Evolutionary conservation across 1,140 invertebrate genomes (phyloP).

Genomic region (Zeugodacus cucurbitae): DNA sequence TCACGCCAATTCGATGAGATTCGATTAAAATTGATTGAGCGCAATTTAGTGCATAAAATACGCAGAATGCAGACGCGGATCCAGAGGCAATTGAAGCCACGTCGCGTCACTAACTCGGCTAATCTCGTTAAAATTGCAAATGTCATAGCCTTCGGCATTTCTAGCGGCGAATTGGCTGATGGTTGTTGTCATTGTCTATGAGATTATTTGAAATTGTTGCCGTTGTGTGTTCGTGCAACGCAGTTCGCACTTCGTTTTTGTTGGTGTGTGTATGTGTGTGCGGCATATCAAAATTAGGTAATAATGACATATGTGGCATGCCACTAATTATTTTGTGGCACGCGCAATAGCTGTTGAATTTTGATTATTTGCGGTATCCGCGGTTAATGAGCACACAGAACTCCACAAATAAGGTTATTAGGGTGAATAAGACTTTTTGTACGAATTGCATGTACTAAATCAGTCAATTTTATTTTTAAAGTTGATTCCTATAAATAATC

Average conservation of each 20-base stretch:
- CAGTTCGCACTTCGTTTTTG: too few relatives aligned
- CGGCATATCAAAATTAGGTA: neutral
- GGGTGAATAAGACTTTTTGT: too few relatives aligned
- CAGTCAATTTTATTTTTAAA: too few relatives aligned
- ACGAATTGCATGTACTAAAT: too few relatives aligned
- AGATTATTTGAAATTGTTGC: neutral
- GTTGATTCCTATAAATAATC: too few relatives aligned
- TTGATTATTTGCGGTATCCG: neutral
- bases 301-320: neutral
- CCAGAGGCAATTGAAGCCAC: neutral
- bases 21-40: slow-evolving; percentile 39
- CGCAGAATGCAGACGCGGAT: neutral
- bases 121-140: slow-evolving; percentile 40
- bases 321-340: slow-evolving; percentile 12
- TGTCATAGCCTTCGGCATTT: neutral
- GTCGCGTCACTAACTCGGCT: neutral
- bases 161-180: neutral
- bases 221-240: neutral
- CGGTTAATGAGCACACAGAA: neutral
- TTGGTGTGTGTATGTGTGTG: neutral
- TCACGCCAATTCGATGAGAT: slow-evolving; percentile 15
- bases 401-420: neutral
- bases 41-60: slow-evolving; percentile 41
- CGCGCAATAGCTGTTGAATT: neutral
- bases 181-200: neutral